Evolutionary conservation across 1,140 invertebrate species (phyloP).

Genomic region (Leptonema lineaticorne): DNA sequence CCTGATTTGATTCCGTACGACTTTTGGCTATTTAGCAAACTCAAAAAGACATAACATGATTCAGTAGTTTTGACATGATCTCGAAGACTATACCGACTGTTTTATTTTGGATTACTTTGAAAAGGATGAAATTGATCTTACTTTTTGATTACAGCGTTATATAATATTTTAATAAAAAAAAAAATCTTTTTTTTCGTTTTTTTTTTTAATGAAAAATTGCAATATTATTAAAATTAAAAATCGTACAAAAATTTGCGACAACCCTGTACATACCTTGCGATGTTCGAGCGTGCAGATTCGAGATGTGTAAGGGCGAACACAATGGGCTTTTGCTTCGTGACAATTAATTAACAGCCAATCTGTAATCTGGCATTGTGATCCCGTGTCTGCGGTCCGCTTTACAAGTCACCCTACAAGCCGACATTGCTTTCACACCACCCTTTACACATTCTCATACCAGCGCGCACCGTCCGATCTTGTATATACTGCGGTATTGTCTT

Average conservation of each 20-base stretch:
- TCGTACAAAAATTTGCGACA: not conserved
- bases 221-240: not conserved
- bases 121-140: too few relatives aligned
- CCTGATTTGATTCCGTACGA: too few relatives aligned
- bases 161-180: too few relatives aligned
- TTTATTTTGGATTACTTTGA: too few relatives aligned
- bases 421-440: not conserved
- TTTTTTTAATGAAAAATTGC: not conserved
- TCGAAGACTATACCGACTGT: too few relatives aligned
- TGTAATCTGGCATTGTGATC: slow-evolving; percentile 39
- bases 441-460: not conserved
- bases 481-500: too few relatives aligned
- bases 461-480: too few relatives aligned
- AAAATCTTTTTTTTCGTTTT: not conserved
- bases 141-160: too few relatives aligned
- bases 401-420: slow-evolving; percentile 5
- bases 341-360: slow-evolving; percentile 39
- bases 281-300: slow-evolving; percentile 28
- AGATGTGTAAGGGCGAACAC: slow-evolving; percentile 20
- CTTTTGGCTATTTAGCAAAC: too few relatives aligned
- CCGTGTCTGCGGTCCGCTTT: slow-evolving; percentile 20
- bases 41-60: too few relatives aligned
- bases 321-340: slow-evolving; percentile 32
- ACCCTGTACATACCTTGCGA: not conserved
- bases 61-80: too few relatives aligned